Base-by-base conservation (phyloP, 2,797 vertebrate genomes). In the Sebastes minor region DNA sequence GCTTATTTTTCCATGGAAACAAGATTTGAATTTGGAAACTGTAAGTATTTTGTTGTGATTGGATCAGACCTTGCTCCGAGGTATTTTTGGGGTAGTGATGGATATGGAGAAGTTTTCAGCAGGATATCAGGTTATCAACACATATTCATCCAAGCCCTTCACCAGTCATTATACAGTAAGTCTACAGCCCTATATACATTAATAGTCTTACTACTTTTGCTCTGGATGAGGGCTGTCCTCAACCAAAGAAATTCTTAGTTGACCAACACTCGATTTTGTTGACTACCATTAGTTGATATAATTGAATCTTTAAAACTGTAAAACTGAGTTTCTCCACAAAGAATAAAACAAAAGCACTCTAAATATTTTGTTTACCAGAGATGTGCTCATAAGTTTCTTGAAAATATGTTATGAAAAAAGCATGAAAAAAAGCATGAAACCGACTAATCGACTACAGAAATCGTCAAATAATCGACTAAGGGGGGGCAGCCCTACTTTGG, bases 41-140 rank as follows among this genome's bases (percentile, higher is more conserved):
- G 13, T 56, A 74, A 76, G 71, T 35, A 52, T 82, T 81, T 78
- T 80, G 71, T 63, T 88, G 75, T 83, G 78, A 82, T 82, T 85
- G 72, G 70, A 81, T 35, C 42, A 56, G 78, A 76, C 28, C 5
- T 30, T 49, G 71, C 69, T 76, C 25, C 22, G 57, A 13, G 67
- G 55, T 87, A 83, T 88, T 90, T 86, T 88, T 35, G 78, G 68
- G 52, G 3, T 25, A 70, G 81, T 67, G 76, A 69, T 74, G 64
- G 22, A 77, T 77, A 78, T 30, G 23, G 30, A 80, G 57, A 83
- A n/a, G 23, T 71, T 82, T 84, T 78, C 59, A 85, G 67, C 33
- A 76, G 52, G 68, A 72, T 84, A 86, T 89, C 77, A 80, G 46
- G 71, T 90, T 71, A 74, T 83, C 57, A 62, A 90, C 74, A 70